Evolutionary conservation across 2,113 vertebrate genomes (phyloP), one percentile per base, ranked within the genome.

Genomic region (Hipposideros armiger): DNA sequence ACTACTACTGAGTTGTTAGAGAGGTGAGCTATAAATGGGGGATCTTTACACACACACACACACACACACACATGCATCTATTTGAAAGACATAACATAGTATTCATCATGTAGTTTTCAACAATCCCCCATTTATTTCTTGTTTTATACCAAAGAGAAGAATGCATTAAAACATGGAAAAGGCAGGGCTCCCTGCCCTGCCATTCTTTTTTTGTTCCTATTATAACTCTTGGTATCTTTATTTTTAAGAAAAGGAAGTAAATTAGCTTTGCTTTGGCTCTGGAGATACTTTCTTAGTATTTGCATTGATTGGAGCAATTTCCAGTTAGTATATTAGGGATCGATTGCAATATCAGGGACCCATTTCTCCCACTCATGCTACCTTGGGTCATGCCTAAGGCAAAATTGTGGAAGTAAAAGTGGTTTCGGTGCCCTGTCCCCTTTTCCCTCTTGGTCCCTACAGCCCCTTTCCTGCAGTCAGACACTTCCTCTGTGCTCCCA

Each of bases 201-300:
- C 14, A 4, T 52, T 94, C 40, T 90, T 9, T 85, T 94, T 90
- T 85, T 73, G 47, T 91, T 77, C 36, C 62, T 42, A n/a, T 92
- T 90, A 52, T 82, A 91, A 88, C 54, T 96, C 81, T 85, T 90
- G 15, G 52, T 73, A 95, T 87, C 82, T 97, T 90, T 96, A 77
- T 45, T 97, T 97, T 24, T 85, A 85, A 56, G 42, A 56, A 77
- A 81, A 93, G 85, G 30, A 88, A 88, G 67, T 91, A 52, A 30
- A 30, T 80, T 91, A 42, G 32, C 87, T 87, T 47, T 87, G 72
- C 52, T 94, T 62, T 81, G 85, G 15, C 54, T 54, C 50, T 77
- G 70, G 42, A 36, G 36, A 81, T 91, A 92, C 52, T 92, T 92
- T 83, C 64, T 92, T 66, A 73, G 85, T 95, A 92, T 89, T 91